These are phyloP conservation scores for Chitala chitala DNA, from an alignment of 2,113 vertebrate genomes.

Conservation along the genomic window DNA sequence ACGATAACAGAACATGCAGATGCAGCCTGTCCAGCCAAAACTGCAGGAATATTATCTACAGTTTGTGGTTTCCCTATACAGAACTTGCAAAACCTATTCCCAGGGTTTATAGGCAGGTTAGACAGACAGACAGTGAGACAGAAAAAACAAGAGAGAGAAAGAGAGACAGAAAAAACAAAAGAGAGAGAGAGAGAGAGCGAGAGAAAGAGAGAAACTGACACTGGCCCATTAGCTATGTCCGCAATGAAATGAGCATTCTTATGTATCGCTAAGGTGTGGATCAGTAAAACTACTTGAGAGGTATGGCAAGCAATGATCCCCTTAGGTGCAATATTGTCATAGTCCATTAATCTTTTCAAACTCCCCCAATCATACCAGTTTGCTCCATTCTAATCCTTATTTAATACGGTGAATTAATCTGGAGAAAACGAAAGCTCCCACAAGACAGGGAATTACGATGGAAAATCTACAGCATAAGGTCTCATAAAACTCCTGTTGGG, in stretches of 20 bases:
- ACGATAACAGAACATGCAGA: neutral
- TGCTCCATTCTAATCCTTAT: constrained; percentile 70
- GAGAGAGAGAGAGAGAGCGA: neutral
- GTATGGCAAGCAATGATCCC: constrained; percentile 54
- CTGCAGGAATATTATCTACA: too few species aligned
- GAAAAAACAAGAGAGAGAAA: too few species aligned
- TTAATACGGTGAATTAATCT: constrained; percentile 72
- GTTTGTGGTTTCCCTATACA: too few species aligned
- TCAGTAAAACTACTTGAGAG: constrained; percentile 64
- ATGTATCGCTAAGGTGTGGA: constrained; percentile 43
- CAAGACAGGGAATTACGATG: constrained; percentile 67
- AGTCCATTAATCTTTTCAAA: constrained; percentile 80
- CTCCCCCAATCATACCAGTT: constrained; percentile 44
- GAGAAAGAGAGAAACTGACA: neutral
- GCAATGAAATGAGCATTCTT: neutral
- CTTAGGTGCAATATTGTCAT: constrained; percentile 75
- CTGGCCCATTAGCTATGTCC: neutral
- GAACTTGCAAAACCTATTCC: too few species aligned
- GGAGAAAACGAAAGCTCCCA: constrained; percentile 64
- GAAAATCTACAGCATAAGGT: constrained; percentile 48
- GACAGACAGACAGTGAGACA: too few species aligned
- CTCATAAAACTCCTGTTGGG: constrained; percentile 45
- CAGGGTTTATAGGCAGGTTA: too few species aligned
- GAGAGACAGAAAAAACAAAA: too few species aligned
- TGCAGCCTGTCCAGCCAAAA: too few species aligned